Base-by-base conservation (phyloP, 2,113 vertebrate genomes). In the Entomyzon cyanotis region DNA sequence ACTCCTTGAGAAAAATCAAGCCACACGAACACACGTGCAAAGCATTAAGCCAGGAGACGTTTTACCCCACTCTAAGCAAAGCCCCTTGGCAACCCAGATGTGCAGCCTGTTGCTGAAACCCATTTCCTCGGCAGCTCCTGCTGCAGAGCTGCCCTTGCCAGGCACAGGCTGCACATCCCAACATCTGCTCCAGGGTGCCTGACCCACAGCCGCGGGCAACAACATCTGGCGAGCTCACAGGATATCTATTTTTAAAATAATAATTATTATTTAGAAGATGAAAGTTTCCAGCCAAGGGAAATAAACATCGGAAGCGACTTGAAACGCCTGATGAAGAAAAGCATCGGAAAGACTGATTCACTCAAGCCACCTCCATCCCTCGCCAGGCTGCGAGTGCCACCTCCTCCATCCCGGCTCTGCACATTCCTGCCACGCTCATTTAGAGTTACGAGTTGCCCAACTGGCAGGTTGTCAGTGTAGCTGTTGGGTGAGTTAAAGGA, bases 51-150 rank as follows among this genome's bases (percentile, higher is more conserved):
- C 91, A 24, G 35, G 64, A 67, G 84, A 71, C 15, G 18, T 63
- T 86, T 69, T 20, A 15, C 5, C 78, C 64, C 2, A 9, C 35
- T 55, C 28, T 9, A 53, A 82, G 44, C 84, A 68, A 82, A 89
- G 84, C 84, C 87, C 75, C 8, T 30, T 12, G 85, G 92, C 94
- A 59, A 67, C 63, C 92, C 95, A 94, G 88, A 93, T 93, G 92
- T 60, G 50, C 65, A 56, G 85, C 82, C 74, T 67, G 84, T 76
- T 92, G 94, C 87, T 25, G 6, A 87, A 84, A 78, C 31, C 77
- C 55, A 22, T 63, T 86, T 84, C 76, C 63, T 21, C 42, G 4
- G 71, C 84, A 17, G 53, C 68, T 65, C 18, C 63, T 12, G 63
- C 83, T n/a, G 70, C 71, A 14, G 75, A 37, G 33, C 50, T 44